Percentiles rank a stretch among this genome's conserved stretches.
Evolutionary conservation across 2,888 invertebrate genomes (phyloP).

Genomic region (Callyntrura sp.): DNA sequence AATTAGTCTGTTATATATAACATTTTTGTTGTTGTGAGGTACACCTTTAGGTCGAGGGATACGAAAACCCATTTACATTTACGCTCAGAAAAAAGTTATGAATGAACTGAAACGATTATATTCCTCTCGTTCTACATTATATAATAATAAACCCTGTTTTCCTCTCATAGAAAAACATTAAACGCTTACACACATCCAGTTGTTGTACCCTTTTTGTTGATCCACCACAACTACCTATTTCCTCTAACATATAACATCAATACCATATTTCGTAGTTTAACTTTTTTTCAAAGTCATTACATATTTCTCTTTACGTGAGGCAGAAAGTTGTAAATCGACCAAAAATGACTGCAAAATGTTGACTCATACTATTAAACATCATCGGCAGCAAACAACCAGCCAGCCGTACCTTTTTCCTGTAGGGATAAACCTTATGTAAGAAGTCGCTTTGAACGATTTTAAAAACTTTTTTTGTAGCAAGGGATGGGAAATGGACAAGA

Average conservation of each 20-base stretch:
- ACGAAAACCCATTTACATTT: neutral
- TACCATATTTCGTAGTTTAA: neutral
- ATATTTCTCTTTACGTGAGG: neutral
- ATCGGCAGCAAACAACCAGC: too few species aligned
- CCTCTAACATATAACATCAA: neutral
- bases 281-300: neutral
- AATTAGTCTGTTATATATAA: conserved; percentile 36
- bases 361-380: conserved; percentile 35
- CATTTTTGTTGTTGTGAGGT: neutral
- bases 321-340: neutral
- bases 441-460: neutral
- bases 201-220: too few species aligned
- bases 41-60: neutral
- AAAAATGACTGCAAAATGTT: conserved; percentile 45
- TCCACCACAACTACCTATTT: too few species aligned
- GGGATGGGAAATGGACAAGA: neutral
- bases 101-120: conserved; percentile 40
- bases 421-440: neutral
- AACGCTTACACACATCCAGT: too few species aligned
- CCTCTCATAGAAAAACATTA: neutral
- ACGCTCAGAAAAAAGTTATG: conserved; percentile 32
- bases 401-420: conserved; percentile 14
- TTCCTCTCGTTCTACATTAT: neutral
- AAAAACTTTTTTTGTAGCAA: neutral
- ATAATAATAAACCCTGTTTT: conserved; percentile 8